Evolutionary conservation across 23 tunicate species (phyloP).

Genomic region (Clavelina lepadiformis): DNA sequence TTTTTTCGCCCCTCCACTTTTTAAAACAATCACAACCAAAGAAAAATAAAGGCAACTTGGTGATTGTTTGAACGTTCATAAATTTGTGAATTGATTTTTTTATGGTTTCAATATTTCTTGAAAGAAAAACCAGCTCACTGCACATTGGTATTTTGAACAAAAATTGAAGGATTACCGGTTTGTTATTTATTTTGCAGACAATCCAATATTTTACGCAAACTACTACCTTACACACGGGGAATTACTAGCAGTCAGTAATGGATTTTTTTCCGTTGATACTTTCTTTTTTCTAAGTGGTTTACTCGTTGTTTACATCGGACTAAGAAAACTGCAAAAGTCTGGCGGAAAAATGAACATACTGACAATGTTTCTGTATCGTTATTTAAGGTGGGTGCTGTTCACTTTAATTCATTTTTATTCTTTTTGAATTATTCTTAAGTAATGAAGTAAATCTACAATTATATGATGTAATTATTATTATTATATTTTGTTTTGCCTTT

Average conservation of each 20-base stretch:
- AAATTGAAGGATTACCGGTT: too few relatives aligned
- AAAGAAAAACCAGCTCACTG: too few relatives aligned
- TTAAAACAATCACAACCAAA: too few relatives aligned
- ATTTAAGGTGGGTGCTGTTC: constrained; percentile 47
- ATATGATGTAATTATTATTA: too few relatives aligned
- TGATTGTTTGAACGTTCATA: too few relatives aligned
- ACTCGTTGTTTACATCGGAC: constrained; percentile 69
- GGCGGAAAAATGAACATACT: constrained; percentile 61
- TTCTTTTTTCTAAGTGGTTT: constrained; percentile 87
- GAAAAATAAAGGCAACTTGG: too few relatives aligned
- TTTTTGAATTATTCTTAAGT: not conserved
- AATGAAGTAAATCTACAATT: too few relatives aligned
- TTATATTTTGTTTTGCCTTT: too few relatives aligned
- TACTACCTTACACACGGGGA: constrained; percentile 19
- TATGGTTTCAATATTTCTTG: too few relatives aligned
- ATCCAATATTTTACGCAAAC: constrained; percentile 13
- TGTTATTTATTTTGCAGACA: constrained; percentile 45
- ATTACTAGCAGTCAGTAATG: constrained; percentile 47
- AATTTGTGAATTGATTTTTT: too few relatives aligned
- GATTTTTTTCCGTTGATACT: constrained; percentile 55
- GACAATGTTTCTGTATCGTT: constrained; percentile 75
- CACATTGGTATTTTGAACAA: too few relatives aligned
- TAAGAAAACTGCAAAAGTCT: constrained; percentile 39
- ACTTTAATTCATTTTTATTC: not conserved
- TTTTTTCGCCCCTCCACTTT: too few relatives aligned